Evolutionary conservation across 2,888 invertebrate genomes (phyloP).

Genomic region (Acrocyrtus sp.): DNA sequence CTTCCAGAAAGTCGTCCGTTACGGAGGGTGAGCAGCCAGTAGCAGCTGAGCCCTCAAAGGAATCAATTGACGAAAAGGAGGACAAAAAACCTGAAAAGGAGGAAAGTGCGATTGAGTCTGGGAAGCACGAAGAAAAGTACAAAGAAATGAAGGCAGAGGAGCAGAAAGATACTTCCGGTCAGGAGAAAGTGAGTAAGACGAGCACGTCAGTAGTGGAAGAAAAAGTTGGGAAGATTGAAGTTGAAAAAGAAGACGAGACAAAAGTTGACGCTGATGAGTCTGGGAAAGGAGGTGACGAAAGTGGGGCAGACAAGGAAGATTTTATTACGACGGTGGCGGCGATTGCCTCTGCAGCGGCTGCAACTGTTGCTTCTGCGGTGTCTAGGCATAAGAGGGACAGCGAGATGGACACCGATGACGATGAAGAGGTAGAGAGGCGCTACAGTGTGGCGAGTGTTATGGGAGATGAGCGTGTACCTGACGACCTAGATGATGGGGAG

Average conservation of each 20-base stretch:
- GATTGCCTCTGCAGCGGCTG: not conserved
- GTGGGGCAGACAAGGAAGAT: slow-evolving; percentile 6
- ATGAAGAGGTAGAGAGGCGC: slow-evolving; percentile 25
- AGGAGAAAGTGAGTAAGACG: not conserved
- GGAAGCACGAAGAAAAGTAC: slow-evolving; percentile 10
- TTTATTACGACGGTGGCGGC: slow-evolving; percentile 17
- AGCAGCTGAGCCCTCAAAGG: slow-evolving; percentile 64
- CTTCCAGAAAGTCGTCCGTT: slow-evolving; percentile 30
- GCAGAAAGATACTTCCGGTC: not conserved
- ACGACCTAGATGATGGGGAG: slow-evolving; percentile 38
- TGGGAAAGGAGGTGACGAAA: slow-evolving; percentile 35
- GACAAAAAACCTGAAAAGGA: not conserved
- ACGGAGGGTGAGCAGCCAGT: slow-evolving; percentile 64
- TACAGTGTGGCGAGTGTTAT: slow-evolving; percentile 40
- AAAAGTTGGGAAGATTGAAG: not conserved
- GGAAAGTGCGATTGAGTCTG: not conserved
- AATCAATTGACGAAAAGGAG: slow-evolving; percentile 28
- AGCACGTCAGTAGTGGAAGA: not conserved
- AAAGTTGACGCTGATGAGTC: slow-evolving; percentile 62
- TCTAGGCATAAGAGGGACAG: slow-evolving; percentile 25
- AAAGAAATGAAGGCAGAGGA: not conserved
- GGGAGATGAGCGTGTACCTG: slow-evolving; percentile 41
- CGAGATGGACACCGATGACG: slow-evolving; percentile 31
- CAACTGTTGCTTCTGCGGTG: slow-evolving; percentile 1
- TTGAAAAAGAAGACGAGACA: not conserved